phyloP scores from a whole-genome alignment of 1,140 invertebrate species.

The Lasioglossum albipes region DNA sequence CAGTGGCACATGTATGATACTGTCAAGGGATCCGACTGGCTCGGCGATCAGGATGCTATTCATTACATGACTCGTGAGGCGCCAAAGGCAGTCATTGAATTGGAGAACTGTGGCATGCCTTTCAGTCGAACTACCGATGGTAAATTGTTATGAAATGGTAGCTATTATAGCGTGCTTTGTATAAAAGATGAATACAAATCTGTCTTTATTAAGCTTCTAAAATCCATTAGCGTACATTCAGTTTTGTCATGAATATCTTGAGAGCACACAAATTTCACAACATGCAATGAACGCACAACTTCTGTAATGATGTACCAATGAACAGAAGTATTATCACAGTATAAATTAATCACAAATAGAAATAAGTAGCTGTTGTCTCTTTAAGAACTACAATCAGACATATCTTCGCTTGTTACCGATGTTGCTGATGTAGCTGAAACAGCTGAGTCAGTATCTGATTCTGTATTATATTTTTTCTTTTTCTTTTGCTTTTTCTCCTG shows the following conservation, averaged over 20 bases:
- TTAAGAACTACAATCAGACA: slow-evolving; percentile 21
- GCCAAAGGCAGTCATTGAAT: slow-evolving; percentile 97
- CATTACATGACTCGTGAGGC: slow-evolving; percentile 99
- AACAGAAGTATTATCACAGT: background rate
- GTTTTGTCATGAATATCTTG: background rate
- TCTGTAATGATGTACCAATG: background rate
- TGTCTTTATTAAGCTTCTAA: no score
- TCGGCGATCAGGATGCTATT: slow-evolving; percentile 99
- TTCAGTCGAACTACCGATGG: slow-evolving; percentile 96
- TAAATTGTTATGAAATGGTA: slow-evolving; percentile 26
- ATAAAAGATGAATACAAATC: background rate
- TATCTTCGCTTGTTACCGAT: slow-evolving; percentile 37
- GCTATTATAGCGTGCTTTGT: background rate
- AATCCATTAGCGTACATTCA: background rate
- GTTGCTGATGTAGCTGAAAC: slow-evolving; percentile 27
- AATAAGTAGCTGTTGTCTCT: background rate
- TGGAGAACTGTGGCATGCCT: slow-evolving; percentile 99
- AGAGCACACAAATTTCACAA: background rate
- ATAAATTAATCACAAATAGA: background rate
- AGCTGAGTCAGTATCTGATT: slow-evolving; percentile 30
- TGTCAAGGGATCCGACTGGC: slow-evolving; percentile 99
- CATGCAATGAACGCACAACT: background rate
- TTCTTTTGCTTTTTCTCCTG: slow-evolving; percentile 4
- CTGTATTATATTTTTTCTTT: background rate
- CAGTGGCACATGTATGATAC: slow-evolving; percentile 99